These are phyloP conservation scores for Murina feae DNA, from an alignment of 2,113 vertebrate species.

Conservation along the genomic window DNA sequence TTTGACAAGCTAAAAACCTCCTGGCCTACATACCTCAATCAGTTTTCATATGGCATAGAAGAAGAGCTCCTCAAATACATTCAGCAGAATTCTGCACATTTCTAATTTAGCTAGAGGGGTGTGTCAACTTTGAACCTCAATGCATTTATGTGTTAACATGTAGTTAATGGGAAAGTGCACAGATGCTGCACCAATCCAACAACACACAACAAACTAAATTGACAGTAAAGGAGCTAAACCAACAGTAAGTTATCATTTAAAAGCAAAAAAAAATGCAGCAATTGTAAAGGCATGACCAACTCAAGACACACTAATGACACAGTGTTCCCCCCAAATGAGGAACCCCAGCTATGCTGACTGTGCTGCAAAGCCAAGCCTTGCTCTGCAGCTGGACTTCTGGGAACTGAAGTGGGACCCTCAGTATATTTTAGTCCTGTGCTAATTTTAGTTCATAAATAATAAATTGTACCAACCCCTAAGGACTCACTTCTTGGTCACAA, in stretches of 20 bases:
- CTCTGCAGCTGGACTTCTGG: background rate
- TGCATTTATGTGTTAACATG: rapidly evolving
- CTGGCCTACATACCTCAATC: background rate
- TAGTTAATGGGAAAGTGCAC: background rate
- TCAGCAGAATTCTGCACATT: background rate
- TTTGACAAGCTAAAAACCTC: background rate
- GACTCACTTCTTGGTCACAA: background rate
- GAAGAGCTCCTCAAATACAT: background rate
- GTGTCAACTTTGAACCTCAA: background rate
- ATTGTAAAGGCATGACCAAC: background rate
- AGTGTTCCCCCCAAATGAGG: background rate
- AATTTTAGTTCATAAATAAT: background rate
- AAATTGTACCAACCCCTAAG: background rate
- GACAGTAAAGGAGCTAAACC: background rate
- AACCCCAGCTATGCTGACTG: background rate
- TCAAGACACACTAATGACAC: background rate
- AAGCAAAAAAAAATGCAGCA: background rate
- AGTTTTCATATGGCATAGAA: background rate
- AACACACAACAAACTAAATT: too few species aligned
- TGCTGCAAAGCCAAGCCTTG: background rate
- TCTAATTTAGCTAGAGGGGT: background rate
- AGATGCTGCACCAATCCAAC: background rate
- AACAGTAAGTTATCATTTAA: background rate
- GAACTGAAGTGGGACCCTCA: background rate
- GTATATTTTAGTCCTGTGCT: background rate